phyloP scores from a whole-genome alignment of 2,797 vertebrate species.

The Thunnus albacares region DNA sequence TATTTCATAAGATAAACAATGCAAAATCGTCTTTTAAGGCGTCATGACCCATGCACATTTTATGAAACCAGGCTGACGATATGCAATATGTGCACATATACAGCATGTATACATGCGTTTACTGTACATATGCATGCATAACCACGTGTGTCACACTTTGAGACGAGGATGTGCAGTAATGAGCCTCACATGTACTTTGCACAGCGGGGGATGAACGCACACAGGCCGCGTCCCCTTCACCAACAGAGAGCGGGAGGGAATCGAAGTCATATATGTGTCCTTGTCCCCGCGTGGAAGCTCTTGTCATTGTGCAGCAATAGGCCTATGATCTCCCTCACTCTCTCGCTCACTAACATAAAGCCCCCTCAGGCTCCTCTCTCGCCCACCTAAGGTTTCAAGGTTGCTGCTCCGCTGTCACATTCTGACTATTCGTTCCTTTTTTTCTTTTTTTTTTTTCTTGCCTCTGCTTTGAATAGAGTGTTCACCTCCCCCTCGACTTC shows the following conservation, averaged over 20 bases:
- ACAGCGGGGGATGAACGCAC: constrained; percentile 25
- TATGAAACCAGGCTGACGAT: not conserved
- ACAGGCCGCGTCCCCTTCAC: constrained; percentile 34
- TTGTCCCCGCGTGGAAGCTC: constrained; percentile 64
- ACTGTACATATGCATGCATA: not conserved
- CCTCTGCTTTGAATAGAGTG: constrained; percentile 53
- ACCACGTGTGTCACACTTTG: not conserved
- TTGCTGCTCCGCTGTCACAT: constrained; percentile 71
- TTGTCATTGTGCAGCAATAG: constrained; percentile 67
- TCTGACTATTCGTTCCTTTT: constrained; percentile 44
- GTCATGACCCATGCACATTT: not conserved
- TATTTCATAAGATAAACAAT: not conserved
- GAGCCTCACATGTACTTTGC: constrained; percentile 19
- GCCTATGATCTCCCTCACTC: constrained; percentile 74
- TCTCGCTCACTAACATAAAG: constrained; percentile 71
- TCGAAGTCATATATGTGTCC: constrained; percentile 61
- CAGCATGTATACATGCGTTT: not conserved
- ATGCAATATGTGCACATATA: not conserved
- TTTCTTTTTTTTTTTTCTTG: constrained; percentile 13
- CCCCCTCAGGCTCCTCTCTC: constrained; percentile 73
- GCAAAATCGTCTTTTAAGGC: not conserved
- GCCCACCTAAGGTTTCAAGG: constrained; percentile 82
- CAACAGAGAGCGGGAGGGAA: constrained; percentile 23
- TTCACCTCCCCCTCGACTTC: constrained; percentile 65
- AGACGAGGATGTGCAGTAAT: constrained; percentile 25